Evolutionary conservation across 2,797 vertebrate species (phyloP), one percentile per base, ranked within the genome.

Genomic region (Argyrosomus regius): DNA sequence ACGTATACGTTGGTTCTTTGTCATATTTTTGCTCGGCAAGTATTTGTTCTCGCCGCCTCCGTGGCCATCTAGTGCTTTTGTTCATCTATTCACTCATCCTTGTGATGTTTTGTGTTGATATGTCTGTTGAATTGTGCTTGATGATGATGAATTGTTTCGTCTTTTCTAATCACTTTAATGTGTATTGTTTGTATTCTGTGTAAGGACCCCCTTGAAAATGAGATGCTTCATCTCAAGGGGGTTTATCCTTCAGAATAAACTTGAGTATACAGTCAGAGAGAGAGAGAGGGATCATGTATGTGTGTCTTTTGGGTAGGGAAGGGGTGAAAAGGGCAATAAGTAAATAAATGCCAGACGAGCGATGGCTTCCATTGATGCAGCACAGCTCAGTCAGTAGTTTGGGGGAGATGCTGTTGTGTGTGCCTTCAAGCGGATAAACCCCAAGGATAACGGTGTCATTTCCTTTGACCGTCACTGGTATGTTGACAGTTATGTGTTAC

Each of bases 401-500:
- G 58, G 28, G 26, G 43, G 59, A 73, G 72, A 75, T 62, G 35
- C 35, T 39, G 35, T 58, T 22, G 50, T 60, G 54, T 69, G 77
- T 16, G 64, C 45, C 60, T n/a, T 54, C 59, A 71, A 85, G 61
- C 11, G 18, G 70, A 77, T 43, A 72, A 72, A 78, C 24, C 77
- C 83, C 46, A 63, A 65, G 75, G 82, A 81, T 75, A 68, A 70
- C 5, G 1, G 45, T 78, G 83, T 82, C 77, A 45, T 72, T 75
- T 82, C 65, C 75, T 63, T 56, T 88, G 61, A 84, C 48, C 50
- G 3, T 87, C 82, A 77, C 77, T 62, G 75, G 46, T 72, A 18
- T 60, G 64, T 60, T 73, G 67, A 89, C 85, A 81, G 70, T 65
- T 80, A 39, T 70, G 68, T 74, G 78, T 81, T 87, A 65, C 79